Percentiles rank a stretch among this genome's conserved stretches.
Evolutionary conservation across 2,797 vertebrate species (phyloP).

Genomic region (Xenops minutus): DNA sequence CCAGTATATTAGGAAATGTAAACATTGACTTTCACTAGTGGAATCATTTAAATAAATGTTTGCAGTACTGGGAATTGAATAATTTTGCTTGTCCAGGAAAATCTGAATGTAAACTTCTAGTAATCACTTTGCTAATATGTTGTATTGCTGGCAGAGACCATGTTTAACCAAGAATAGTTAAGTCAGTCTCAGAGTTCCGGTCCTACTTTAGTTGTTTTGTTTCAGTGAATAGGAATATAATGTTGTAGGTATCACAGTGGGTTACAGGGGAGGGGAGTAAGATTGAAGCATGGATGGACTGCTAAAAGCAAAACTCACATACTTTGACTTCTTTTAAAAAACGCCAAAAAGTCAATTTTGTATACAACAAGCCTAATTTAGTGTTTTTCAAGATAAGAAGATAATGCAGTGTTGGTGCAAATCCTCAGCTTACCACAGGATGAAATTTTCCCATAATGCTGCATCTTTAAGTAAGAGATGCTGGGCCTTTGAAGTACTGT

Average conservation of each 20-base stretch:
- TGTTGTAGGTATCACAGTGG: background rate
- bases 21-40: background rate
- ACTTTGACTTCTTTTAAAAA: background rate
- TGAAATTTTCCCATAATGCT: background rate
- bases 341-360: accelerated
- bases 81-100: conserved; percentile 12
- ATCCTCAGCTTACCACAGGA: background rate
- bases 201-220: background rate
- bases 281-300: background rate
- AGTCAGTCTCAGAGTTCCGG: background rate
- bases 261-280: background rate
- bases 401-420: background rate
- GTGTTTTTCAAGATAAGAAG: background rate
- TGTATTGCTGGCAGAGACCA: background rate
- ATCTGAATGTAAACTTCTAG: background rate
- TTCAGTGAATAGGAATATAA: background rate
- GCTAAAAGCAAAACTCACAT: background rate
- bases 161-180: background rate
- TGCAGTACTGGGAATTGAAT: background rate
- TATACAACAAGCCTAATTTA: background rate
- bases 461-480: background rate
- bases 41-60: background rate
- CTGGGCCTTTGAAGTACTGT: background rate
- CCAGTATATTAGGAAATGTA: conserved; percentile 5
- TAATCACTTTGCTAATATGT: background rate